Evolutionary conservation across 2,797 vertebrate species (phyloP), one percentile per base, ranked within the genome.

Genomic region (Melanotaenia boesemani): DNA sequence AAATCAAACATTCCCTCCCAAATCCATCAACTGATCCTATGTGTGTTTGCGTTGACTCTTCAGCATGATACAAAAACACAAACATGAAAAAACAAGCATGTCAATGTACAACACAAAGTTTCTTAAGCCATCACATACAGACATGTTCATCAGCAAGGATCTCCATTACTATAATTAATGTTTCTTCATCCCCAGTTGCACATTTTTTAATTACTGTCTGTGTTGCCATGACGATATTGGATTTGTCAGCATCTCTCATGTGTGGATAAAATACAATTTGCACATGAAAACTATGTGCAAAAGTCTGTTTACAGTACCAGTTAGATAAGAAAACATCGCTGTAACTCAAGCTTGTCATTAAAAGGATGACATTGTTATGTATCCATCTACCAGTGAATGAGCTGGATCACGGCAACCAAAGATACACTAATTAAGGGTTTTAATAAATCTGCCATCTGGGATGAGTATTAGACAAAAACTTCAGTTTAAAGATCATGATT

Each of bases 401-500:
- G 61, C 37, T 48, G 28, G 55, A 73, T 54, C 76, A 74, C 15
- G 32, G 36, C 28, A 67, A 39, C 68, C 8, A 3, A 5, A 81
- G 57, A 6, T 44, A 28, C 39, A 63, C 58, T 22, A 62, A 44
- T 55, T 54, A 22, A 68, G 52, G 56, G n/a, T 58, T 84, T 32
- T 80, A 39, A 48, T 9, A 75, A 65, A 77, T 70, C 46, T 60
- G 63, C 68, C 68, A 18, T 60, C 16, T 81, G 70, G 61, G 64
- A 66, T 57, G 36, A 82, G 69, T 37, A 63, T 56, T 36, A 48
- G 61, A 69, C 59, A 60, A 76, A 61, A 82, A 55, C 20, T 77
- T 30, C 70, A 76, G 62, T 60, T 72, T 57, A 59, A 75, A 80
- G 57, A 76, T 61, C 65, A 30, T 74, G 79, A 90, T 67, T 79